phyloP scores from a whole-genome alignment of 2,113 vertebrate species.

The Seriola quinqueradiata region DNA sequence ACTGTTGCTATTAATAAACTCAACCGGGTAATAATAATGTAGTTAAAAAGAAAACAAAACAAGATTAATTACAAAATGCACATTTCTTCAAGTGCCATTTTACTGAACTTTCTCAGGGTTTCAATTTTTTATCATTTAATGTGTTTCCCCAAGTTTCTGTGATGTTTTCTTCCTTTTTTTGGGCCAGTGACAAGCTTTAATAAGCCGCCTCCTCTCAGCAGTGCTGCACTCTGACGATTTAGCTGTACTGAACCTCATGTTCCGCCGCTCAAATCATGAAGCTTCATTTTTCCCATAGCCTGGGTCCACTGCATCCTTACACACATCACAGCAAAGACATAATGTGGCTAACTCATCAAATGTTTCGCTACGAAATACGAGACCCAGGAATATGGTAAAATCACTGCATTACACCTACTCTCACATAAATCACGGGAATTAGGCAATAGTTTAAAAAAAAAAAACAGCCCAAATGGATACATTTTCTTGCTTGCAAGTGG shows the following conservation, averaged over 20 bases:
- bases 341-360: neutral
- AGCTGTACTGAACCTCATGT: conserved; percentile 13
- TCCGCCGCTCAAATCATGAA: neutral
- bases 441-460: neutral
- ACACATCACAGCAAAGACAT: neutral
- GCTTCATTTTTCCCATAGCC: neutral
- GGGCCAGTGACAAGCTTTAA: neutral
- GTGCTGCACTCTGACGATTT: neutral
- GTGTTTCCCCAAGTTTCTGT: neutral
- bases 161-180: neutral
- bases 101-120: neutral
- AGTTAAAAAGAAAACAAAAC: neutral
- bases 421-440: neutral
- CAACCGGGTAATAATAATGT: neutral
- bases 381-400: neutral
- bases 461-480: neutral
- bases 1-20: neutral
- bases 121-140: neutral
- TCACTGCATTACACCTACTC: neutral
- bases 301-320: conserved; percentile 1
- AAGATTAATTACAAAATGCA: neutral
- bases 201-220: neutral
- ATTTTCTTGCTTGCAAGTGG: neutral
- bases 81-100: neutral
- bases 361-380: neutral